Evolutionary conservation across 2,888 invertebrate genomes (phyloP).

Genomic region (Drosophila anomalata): DNA sequence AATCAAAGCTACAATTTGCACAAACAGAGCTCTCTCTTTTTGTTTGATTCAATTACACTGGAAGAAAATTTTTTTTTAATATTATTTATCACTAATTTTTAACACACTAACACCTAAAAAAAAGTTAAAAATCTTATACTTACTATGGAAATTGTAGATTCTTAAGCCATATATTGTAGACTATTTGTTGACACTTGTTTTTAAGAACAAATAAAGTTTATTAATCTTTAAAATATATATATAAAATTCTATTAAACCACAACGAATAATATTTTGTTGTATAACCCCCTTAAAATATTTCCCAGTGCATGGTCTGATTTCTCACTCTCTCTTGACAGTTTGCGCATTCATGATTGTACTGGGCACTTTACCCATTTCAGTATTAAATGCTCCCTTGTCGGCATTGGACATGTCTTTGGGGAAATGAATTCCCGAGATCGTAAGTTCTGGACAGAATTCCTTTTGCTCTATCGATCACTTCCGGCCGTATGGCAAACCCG

Average conservation of each 20-base stretch:
- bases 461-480: constrained; percentile 57
- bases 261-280: background rate
- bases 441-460: constrained; percentile 58
- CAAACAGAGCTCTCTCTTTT: constrained; percentile 17
- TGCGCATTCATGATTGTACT: constrained; percentile 68
- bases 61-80: background rate
- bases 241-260: no score
- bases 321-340: constrained; percentile 29
- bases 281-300: background rate
- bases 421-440: constrained; percentile 57
- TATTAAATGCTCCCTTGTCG: constrained; percentile 34
- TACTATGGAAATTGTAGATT: no score
- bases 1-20: constrained; percentile 21
- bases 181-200: background rate
- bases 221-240: no score
- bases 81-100: background rate
- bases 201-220: no score
- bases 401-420: constrained; percentile 26
- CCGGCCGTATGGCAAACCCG: constrained; percentile 58
- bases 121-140: no score
- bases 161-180: background rate
- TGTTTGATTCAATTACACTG: background rate
- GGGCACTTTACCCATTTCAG: constrained; percentile 24
- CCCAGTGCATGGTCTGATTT: background rate
- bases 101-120: background rate